phyloP scores from a whole-genome alignment of 2,888 invertebrate genomes.

The Eupithecia subfuscata region DNA sequence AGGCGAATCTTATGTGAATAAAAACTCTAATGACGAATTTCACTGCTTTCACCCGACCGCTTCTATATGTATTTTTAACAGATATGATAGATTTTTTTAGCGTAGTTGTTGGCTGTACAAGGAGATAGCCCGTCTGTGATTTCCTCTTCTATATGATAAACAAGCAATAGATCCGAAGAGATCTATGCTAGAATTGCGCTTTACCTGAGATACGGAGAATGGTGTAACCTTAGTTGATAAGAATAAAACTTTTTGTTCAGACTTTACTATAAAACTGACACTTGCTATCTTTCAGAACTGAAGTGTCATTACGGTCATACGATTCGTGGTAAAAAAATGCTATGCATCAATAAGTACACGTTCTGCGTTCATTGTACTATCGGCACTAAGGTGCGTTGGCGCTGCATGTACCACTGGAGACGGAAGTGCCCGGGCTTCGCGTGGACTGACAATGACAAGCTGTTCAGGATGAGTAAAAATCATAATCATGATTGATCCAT shows the following conservation, averaged over 20 bases:
- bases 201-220: background rate
- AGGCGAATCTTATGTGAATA: no score
- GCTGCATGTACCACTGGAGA: conserved; percentile 50
- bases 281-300: conserved; percentile 39
- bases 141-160: no score
- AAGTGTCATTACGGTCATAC: conserved; percentile 33
- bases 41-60: no score
- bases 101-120: no score
- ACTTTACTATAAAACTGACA: background rate
- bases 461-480: conserved; percentile 45
- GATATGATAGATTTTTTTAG: no score
- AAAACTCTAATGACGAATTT: no score
- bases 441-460: conserved; percentile 44
- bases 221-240: background rate
- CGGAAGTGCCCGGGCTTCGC: conserved; percentile 43
- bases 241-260: background rate
- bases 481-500: conserved; percentile 36
- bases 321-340: conserved; percentile 45
- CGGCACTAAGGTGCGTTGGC: conserved; percentile 46
- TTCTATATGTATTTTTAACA: no score
- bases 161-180: no score
- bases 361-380: conserved; percentile 44
- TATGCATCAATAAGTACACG: conserved; percentile 46
- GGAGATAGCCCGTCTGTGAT: no score
- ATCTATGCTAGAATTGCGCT: no score